Evolutionary conservation across 2,797 vertebrate genomes (phyloP), one percentile per base, ranked within the genome.

Genomic region (Sebastes oblongus): DNA sequence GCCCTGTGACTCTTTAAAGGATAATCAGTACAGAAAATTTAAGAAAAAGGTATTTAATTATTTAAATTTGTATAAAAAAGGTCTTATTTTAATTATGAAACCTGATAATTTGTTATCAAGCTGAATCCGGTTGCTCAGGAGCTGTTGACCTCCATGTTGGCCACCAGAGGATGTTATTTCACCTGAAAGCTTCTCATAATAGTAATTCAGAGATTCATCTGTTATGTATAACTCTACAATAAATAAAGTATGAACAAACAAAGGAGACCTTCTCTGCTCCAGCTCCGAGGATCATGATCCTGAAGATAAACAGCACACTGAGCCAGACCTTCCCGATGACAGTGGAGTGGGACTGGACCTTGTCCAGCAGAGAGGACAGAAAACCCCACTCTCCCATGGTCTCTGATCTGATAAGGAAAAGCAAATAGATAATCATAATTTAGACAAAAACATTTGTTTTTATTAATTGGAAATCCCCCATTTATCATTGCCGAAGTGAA

Each of bases 261-360:
- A 20, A n/a, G 5, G 27, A 83, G 0, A 98, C 98, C 78, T 98
- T 98, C 81, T 99, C 98, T 0, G 97, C 98, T 1, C 97, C 98
- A 1, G 97, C 98, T 68, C 98, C 98, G 46, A 99, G 78, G 0
- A 99, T 88, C 94, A 99, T 95, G 94, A 99, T 98, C 83, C 98
- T 96, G 91, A 99, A 99, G 93, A 99, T 95, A 75, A 99, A 99
- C 11, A 99, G 97, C 18, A 99, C 98, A 0, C 96, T 97, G 75
- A 99, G 96, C 98, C 98, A 99, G 52, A 99, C 96, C 88, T 99
- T 99, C 80, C 98, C 98, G 61, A 98, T 95, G n/a, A 98, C 96
- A 0, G 95, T 95, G 87, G 95, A 96, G 88, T 96, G 95, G 4
- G 93, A 89, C 92, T 96, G 96, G 65, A 96, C 96, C 83, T 96